Evolutionary conservation across 2,888 invertebrate species (phyloP), one percentile per base, ranked within the genome.

Genomic region (Lithophane ornitopus): DNA sequence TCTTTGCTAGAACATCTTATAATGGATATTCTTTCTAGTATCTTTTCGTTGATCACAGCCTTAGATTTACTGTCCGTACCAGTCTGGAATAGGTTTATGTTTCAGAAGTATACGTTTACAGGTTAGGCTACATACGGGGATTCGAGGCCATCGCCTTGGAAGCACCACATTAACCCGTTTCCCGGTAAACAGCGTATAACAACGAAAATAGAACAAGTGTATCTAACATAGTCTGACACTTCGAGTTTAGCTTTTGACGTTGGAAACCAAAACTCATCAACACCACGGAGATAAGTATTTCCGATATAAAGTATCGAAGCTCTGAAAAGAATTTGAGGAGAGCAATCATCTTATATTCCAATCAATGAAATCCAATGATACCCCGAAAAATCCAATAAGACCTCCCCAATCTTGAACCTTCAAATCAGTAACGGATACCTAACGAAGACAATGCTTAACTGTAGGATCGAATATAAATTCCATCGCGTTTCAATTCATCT

Each of bases 401-500:
- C 58, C 70, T 72, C 49, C 59, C 41, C 62, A 78, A 81, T 73
- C 73, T 72, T 74, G 54, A 78, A 76, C 69, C 74, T 74, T 62
- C 65, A 85, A 85, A 84, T 84, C 78, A 76, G 77, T 74, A 81
- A 85, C 70, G 72, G 78, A 79, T 79, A 84, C 81, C 76, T 82
- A 80, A 82, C 73, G 70, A 89, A 87, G 84, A 85, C 87, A 87
- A 85, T 78, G 76, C 72, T 73, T 71, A 68, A 76, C 82, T 81
- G 75, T 81, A 81, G 74, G 78, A 82, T 86, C 81, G 81, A 84
- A 77, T 84, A 88, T 86, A 83, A 87, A 84, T 85, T 82, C 78
- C 80, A 76, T 84, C 80, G 76, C 78, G 65, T 80, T 82, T 84
- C 87, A 86, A 90, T 91, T 90, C 87, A 88, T 87, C 84, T 82